phyloP scores from a whole-genome alignment of 2,113 vertebrate genomes.

The Campylomormyrus tamandua region DNA sequence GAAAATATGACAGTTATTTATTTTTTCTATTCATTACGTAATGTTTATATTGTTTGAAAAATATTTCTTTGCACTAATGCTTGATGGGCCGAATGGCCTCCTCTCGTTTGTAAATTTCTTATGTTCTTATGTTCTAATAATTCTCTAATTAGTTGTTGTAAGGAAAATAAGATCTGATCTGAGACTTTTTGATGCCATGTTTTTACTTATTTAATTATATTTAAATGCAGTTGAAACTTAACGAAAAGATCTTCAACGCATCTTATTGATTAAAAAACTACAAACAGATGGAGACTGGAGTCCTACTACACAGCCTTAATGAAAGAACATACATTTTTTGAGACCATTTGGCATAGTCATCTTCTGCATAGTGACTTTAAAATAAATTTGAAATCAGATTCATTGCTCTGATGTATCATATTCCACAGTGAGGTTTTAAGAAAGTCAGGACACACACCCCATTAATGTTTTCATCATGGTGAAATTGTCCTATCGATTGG shows the following conservation, averaged over 20 bases:
- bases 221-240: background rate
- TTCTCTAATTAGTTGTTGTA: constrained; percentile 6
- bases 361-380: background rate
- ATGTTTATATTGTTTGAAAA: constrained; percentile 11
- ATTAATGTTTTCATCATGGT: background rate
- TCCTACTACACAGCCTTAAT: background rate
- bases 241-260: background rate
- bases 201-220: background rate
- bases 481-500: background rate
- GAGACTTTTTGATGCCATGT: background rate
- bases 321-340: background rate
- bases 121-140: too few species aligned
- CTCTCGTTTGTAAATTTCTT: too few species aligned
- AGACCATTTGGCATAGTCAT: background rate
- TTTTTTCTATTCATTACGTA: constrained; percentile 14
- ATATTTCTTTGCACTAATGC: constrained; percentile 20
- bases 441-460: background rate
- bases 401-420: background rate
- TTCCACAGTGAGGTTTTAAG: background rate
- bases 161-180: constrained; percentile 1
- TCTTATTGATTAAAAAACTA: background rate
- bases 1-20: constrained; percentile 12
- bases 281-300: background rate
- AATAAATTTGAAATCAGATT: background rate
- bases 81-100: too few species aligned